phyloP scores from a whole-genome alignment of 2,888 invertebrate genomes.

The Hydroisotoma schaefferi region DNA sequence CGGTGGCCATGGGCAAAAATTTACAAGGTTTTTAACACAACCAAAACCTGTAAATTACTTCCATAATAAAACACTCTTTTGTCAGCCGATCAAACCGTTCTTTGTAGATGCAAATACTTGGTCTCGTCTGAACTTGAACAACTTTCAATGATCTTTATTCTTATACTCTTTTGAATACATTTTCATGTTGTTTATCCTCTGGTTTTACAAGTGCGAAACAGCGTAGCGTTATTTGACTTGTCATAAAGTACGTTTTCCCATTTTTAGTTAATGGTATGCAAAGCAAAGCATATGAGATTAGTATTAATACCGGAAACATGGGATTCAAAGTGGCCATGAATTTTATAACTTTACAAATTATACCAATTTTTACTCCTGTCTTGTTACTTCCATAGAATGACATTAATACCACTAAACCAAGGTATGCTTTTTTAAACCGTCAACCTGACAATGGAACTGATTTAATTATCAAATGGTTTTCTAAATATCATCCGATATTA shows the following conservation, averaged over 20 bases:
- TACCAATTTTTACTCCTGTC: no score
- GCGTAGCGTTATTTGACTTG: not conserved
- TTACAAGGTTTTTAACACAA: not conserved
- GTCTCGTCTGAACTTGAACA: no score
- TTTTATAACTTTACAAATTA: no score
- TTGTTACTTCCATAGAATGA: no score
- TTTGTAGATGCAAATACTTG: not conserved
- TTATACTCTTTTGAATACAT: not conserved
- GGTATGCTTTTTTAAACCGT: not conserved
- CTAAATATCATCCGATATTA: no score
- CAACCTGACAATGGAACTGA: no score
- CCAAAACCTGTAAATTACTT: not conserved
- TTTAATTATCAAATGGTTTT: no score
- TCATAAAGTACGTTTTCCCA: not conserved
- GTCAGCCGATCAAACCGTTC: not conserved
- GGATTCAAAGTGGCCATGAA: conserved; percentile 9
- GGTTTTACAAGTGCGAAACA: no score
- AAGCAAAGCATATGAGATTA: not conserved
- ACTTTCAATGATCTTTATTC: not conserved
- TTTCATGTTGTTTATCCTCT: no score
- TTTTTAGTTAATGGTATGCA: not conserved
- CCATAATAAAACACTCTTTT: not conserved
- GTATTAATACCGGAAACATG: conserved; percentile 5
- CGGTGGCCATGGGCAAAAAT: conserved; percentile 1
- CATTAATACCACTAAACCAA: not conserved